Base-by-base conservation (phyloP, 2,888 invertebrate genomes). In the Drosophila maculinotata region DNA sequence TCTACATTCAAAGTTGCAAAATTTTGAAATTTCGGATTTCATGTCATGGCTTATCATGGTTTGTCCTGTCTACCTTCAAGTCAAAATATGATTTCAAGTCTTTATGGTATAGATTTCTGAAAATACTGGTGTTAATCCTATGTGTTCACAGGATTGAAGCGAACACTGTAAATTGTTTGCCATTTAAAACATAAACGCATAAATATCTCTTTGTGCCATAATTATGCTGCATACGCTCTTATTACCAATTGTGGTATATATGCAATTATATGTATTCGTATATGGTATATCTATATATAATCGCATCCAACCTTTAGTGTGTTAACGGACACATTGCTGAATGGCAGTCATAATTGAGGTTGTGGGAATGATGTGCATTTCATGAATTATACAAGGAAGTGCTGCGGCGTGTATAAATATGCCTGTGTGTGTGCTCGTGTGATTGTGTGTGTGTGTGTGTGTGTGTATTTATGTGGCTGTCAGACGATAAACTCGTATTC, bases 301-400 rank as follows among this genome's bases (percentile, higher is more conserved):
- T 72, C 38, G 53, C 38, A 23, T 28, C 23, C 51, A 58, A 48
- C 44, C 59, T 64, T 70, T 44, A 39, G 60, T 48, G 28, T 68
- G 70, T 57, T 52, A 74, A 68, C 60, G 69, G 64, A 64, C 48
- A 56, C 59, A 76, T 58, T 72, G 77, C 66, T 57, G 77, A 60
- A 59, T 60, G 68, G 49, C 49, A 75, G 69, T 78, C 85, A 85
- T 87, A 87, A 81, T 78, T 79, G 71, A 69, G 79, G 79, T 78
- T 79, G 64, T 68, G 79, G 76, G 72, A 81, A 87, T 82, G 86
- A 82, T 87, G 88, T 79, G 83, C 86, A 73, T 86, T 79, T 85
- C 81, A 87, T 85, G 79, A 87, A 78, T 84, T 76, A 81, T 78
- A 65, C 69, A 68, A 57, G 69, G 45, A 67, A 71, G 51, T 57